These are phyloP conservation scores for Silvanus unidentatus DNA, from an alignment of 2,888 invertebrate genomes.

Conservation along the genomic window DNA sequence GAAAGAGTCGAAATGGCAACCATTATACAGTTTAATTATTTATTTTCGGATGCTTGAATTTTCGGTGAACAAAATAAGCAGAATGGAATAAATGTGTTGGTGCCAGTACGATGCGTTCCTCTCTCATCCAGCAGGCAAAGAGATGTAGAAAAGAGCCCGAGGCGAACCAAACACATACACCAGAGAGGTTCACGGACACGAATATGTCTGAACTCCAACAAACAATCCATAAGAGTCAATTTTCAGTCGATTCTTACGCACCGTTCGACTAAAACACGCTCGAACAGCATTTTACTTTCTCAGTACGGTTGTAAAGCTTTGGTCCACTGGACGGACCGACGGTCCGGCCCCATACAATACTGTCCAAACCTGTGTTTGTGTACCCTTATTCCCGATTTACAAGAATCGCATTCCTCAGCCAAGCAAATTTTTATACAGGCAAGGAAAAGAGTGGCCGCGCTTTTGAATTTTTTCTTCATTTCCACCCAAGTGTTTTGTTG, in stretches of 20 bases:
- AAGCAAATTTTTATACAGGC: no score
- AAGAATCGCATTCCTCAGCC: not conserved
- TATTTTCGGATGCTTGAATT: no score
- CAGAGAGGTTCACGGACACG: slow-evolving; percentile 31
- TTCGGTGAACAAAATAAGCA: no score
- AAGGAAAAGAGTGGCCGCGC: no score
- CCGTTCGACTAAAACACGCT: slow-evolving; percentile 22
- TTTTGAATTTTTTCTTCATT: slow-evolving; percentile 6
- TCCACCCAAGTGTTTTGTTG: not conserved
- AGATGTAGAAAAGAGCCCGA: slow-evolving; percentile 11
- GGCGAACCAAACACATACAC: slow-evolving; percentile 6
- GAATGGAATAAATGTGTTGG: no score
- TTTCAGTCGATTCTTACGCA: slow-evolving; percentile 15
- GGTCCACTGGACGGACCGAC: slow-evolving; percentile 21
- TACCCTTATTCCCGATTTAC: not conserved
- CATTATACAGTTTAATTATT: no score
- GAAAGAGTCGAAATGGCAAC: no score
- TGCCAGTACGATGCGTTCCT: no score
- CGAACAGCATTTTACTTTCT: slow-evolving; percentile 23
- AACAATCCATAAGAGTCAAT: slow-evolving; percentile 23
- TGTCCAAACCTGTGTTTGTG: slow-evolving; percentile 17
- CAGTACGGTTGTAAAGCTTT: slow-evolving; percentile 27
- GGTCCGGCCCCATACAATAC: slow-evolving; percentile 15
- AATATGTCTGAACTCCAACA: slow-evolving; percentile 16
- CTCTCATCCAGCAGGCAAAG: no score